phyloP scores from a whole-genome alignment of 2,888 invertebrate species.

The Pegoplata infirma region DNA sequence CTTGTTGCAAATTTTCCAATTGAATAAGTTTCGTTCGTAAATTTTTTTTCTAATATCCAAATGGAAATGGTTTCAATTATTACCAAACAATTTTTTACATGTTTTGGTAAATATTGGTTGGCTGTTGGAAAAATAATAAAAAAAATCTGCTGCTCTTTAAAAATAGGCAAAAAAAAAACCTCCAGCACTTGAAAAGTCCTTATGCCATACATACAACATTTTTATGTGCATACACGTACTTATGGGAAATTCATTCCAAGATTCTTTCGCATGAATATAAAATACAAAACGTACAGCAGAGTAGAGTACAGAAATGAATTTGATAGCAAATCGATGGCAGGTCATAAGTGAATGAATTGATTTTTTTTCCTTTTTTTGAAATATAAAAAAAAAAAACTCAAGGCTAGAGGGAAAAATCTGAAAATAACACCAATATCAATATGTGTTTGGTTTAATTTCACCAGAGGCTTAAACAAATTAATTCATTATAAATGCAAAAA shows the following conservation, averaged over 20 bases:
- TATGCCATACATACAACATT: neutral
- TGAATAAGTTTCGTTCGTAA: too few relatives aligned
- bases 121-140: neutral
- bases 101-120: neutral
- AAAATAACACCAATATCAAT: neutral
- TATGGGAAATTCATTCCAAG: neutral
- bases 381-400: constrained; percentile 42
- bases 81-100: too few relatives aligned
- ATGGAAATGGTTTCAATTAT: neutral
- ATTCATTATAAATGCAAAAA: too few relatives aligned
- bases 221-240: neutral
- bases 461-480: too few relatives aligned
- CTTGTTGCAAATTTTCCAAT: too few relatives aligned
- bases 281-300: neutral
- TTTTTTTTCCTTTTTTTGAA: too few relatives aligned
- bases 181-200: neutral
- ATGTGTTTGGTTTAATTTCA: neutral
- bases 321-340: constrained; percentile 58
- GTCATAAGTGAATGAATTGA: constrained; percentile 53
- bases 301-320: constrained; percentile 39
- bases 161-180: too few relatives aligned
- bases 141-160: neutral
- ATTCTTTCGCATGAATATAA: neutral
- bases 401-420: constrained; percentile 20
- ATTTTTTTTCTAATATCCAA: neutral